Percentiles rank a stretch among this genome's conserved stretches.
Conservation (phyloP, 2,113 vertebrate genomes). For the Sclerurus mexicanus region DNA sequence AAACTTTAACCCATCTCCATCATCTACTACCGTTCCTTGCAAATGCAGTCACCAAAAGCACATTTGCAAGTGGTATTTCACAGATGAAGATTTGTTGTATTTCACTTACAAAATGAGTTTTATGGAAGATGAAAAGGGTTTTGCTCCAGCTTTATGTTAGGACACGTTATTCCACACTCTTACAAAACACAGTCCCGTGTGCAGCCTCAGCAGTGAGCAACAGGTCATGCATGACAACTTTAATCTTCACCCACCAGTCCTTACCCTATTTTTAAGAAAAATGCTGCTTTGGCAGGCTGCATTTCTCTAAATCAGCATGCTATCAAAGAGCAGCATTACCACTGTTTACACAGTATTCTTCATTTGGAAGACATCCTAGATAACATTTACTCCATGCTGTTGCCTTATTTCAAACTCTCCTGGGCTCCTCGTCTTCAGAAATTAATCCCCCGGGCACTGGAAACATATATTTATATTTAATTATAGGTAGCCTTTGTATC, state of each 20-base stretch:
- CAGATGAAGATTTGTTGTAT: not conserved
- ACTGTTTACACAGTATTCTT: not conserved
- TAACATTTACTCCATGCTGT: not conserved
- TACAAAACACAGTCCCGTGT: not conserved
- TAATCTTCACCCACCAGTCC: not conserved
- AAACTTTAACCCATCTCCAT: not conserved
- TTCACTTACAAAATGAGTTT: not conserved
- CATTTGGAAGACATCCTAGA: not conserved
- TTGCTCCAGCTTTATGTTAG: not conserved
- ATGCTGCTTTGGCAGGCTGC: slow-evolving; percentile 8
- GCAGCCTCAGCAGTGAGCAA: slow-evolving; percentile 19
- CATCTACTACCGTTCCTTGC: not conserved
- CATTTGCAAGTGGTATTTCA: not conserved
- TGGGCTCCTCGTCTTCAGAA: not conserved
- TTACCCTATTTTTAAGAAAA: not conserved
- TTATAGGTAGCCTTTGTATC: not conserved
- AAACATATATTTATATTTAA: not conserved
- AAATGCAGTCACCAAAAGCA: not conserved
- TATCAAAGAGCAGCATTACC: not conserved
- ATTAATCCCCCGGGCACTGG: not conserved
- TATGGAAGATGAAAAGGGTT: not conserved
- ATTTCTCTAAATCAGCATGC: slow-evolving; percentile 24
- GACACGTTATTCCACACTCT: not conserved
- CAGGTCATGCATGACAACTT: not conserved
- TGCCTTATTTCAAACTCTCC: not conserved